Base-by-base conservation (phyloP, 2,888 invertebrate genomes). In the Adineta ricciae region DNA sequence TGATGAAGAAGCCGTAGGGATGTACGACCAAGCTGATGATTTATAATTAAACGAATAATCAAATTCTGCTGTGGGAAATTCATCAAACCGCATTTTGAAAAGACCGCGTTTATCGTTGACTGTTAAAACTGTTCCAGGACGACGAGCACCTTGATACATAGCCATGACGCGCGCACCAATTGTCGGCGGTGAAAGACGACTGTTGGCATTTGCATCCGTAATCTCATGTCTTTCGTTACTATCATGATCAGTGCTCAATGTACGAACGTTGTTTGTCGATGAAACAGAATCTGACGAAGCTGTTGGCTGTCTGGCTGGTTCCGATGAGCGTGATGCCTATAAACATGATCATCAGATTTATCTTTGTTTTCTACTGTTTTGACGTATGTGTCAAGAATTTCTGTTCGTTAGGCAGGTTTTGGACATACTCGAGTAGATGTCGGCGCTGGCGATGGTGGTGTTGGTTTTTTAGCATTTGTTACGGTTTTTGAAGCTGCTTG, bases 31-130 rank as follows among this genome's bases (percentile, higher is more conserved):
- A n/a, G 38, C 78, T 11, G 78, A 9, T n/a, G 78, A 64, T 64
- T 64, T 64, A 64, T 32, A 64, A 64, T 32, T 64, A 32, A 64
- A 64, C 32, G 64, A 64, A 64, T 64, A 64, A 78, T 78, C 78
- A 32, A 78, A 78, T n/a, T 78, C 78, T 11, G 78, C 41, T 78
- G 78, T 41, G 38, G 78, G 78, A 78, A 41, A 78, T 41, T 38
- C 78, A 41, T 78, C 78, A 41, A 78, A 78, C 0, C 78, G 38
- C 78, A 78, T n/a, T 41, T 78, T 78, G n/a, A 78, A 78, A 24
- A 41, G 21, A 14, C 41, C 14, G 14, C 41, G 41, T 41, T 78
- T 78, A 41, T 78, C 41, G 41, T 78, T 78, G 3, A 78, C 78
- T 41, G 38, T 78, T 41, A 78, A 24, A 41, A 78, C 78, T 38